Conservation (phyloP, 2,888 invertebrate species). For the Volucella inanis region DNA sequence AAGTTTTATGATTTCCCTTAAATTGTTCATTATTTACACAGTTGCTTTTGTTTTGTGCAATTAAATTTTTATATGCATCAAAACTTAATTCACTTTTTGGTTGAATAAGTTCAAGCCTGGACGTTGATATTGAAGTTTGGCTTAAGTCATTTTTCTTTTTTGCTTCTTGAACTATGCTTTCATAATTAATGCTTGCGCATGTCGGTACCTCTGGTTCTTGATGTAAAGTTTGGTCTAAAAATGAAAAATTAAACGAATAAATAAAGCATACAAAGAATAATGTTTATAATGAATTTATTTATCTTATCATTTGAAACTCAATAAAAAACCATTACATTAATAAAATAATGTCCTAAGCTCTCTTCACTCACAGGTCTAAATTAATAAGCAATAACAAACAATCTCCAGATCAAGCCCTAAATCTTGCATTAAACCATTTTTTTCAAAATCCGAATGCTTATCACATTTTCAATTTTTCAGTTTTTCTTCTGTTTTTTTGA, state of each 20-base stretch:
- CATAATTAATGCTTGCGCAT: not conserved
- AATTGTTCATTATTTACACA: not conserved
- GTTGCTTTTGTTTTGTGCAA: not conserved
- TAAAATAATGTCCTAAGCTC: too few relatives aligned
- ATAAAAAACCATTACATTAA: too few relatives aligned
- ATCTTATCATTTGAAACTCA: not conserved
- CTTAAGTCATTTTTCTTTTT: not conserved
- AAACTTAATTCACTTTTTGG: conserved; percentile 28
- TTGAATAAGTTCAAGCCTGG: not conserved
- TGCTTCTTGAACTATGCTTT: not conserved
- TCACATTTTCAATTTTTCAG: too few relatives aligned
- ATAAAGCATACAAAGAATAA: not conserved
- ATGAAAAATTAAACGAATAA: not conserved
- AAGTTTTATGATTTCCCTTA: not conserved
- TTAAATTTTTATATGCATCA: not conserved
- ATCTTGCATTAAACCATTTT: too few relatives aligned
- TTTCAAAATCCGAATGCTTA: too few relatives aligned
- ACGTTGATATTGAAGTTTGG: too few relatives aligned
- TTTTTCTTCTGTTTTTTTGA: too few relatives aligned
- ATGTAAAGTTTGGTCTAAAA: not conserved
- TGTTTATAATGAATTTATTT: not conserved
- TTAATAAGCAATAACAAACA: too few relatives aligned
- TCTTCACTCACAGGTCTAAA: too few relatives aligned
- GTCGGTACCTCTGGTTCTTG: not conserved
- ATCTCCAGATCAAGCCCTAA: too few relatives aligned